These are phyloP conservation scores for Urophycis tenuis DNA, from an alignment of 2,797 vertebrate species.

Conservation along the genomic window DNA sequence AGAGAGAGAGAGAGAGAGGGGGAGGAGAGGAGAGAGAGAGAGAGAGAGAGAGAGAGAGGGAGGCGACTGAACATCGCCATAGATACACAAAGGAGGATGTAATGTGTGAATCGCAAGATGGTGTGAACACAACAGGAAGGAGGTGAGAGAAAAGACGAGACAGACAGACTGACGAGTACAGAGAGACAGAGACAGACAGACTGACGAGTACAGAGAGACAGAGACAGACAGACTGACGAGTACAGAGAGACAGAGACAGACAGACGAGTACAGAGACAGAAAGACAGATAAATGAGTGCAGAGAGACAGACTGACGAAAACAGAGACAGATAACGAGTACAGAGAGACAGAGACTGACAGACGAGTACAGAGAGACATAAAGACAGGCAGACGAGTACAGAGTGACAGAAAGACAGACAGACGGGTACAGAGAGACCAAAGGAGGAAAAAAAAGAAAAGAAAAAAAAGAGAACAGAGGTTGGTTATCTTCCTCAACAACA, in stretches of 20 bases:
- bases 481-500: constrained; percentile 26
- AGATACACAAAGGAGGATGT: neutral
- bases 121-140: neutral
- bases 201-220: too few relatives aligned
- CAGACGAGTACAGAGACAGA: constrained; percentile 79
- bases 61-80: constrained; percentile 10
- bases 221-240: constrained; percentile 78
- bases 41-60: constrained; percentile 27
- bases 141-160: constrained; percentile 85
- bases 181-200: constrained; percentile 77
- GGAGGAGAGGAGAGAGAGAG: constrained; percentile 27
- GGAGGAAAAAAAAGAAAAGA: constrained; percentile 29
- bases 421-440: constrained; percentile 18
- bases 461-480: constrained; percentile 39
- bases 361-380: constrained; percentile 76
- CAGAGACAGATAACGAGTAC: constrained; percentile 40
- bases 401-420: constrained; percentile 65
- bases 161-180: constrained; percentile 69
- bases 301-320: constrained; percentile 84
- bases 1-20: constrained; percentile 26
- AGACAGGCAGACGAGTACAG: constrained; percentile 82
- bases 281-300: constrained; percentile 69
- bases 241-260: constrained; percentile 77
- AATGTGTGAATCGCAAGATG: neutral
- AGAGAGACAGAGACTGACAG: constrained; percentile 32